These are phyloP conservation scores for Coboldia fuscipes DNA, from an alignment of 1,140 invertebrate genomes.

Conservation along the genomic window DNA sequence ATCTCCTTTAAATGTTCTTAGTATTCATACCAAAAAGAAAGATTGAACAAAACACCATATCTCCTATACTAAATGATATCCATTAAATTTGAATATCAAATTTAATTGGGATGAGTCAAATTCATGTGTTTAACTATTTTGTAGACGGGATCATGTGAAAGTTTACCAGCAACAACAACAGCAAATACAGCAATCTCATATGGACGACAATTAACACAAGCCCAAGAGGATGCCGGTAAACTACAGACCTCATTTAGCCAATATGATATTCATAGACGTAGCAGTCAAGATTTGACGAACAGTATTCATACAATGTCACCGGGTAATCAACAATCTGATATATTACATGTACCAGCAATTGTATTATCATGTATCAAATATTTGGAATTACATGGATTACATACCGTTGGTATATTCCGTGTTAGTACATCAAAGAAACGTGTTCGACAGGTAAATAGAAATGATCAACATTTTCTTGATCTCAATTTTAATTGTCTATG, in stretches of 20 bases:
- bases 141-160: constrained; percentile 16
- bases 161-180: constrained; percentile 12
- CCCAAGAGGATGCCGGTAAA: too few relatives aligned
- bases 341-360: constrained; percentile 41
- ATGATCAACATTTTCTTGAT: neutral
- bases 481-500: constrained; percentile 2
- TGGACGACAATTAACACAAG: too few relatives aligned
- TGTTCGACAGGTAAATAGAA: constrained; percentile 53
- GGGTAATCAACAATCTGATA: neutral
- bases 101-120: neutral
- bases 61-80: too few relatives aligned
- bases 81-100: neutral
- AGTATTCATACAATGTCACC: constrained; percentile 13
- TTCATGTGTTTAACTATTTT: neutral
- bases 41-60: too few relatives aligned
- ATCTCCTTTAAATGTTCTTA: too few relatives aligned
- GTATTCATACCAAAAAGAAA: too few relatives aligned
- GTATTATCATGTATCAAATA: constrained; percentile 59
- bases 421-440: constrained; percentile 79
- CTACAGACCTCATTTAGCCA: constrained; percentile 11
- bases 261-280: constrained; percentile 30
- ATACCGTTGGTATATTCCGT: constrained; percentile 70
- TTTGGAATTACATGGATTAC: constrained; percentile 53
- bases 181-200: too few relatives aligned
- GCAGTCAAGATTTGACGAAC: constrained; percentile 29